Percentiles rank a stretch among this genome's conserved stretches.
Evolutionary conservation across 2,797 vertebrate genomes (phyloP).

Genomic region (Parambassis ranga): DNA sequence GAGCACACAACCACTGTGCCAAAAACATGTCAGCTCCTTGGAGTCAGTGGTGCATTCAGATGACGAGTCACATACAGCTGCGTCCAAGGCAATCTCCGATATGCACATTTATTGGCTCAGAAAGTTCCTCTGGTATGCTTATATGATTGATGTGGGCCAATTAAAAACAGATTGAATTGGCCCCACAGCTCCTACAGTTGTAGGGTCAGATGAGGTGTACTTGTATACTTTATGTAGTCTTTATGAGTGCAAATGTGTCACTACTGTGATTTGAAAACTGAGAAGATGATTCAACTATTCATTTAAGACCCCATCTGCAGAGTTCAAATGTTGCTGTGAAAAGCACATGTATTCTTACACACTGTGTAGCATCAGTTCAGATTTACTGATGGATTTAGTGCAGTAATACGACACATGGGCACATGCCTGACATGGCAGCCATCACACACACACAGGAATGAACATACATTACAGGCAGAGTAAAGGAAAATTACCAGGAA

Average conservation of each 20-base stretch:
- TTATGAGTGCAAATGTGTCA: not conserved
- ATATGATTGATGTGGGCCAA: constrained; percentile 10
- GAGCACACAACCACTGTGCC: not conserved
- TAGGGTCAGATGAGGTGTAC: not conserved
- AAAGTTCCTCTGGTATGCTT: not conserved
- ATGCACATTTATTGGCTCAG: not conserved
- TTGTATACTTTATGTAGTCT: not conserved
- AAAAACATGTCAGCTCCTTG: constrained; percentile 34
- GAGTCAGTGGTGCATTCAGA: constrained; percentile 23
- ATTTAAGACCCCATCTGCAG: too few relatives aligned
- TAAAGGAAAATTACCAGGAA: too few relatives aligned
- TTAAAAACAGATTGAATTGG: constrained; percentile 22
- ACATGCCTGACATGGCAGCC: too few relatives aligned
- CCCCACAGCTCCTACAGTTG: constrained; percentile 2
- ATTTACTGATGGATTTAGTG: too few relatives aligned
- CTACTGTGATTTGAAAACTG: too few relatives aligned
- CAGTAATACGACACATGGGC: too few relatives aligned
- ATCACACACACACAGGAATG: too few relatives aligned
- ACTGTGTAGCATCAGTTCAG: too few relatives aligned
- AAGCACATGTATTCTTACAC: too few relatives aligned
- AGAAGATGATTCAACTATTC: too few relatives aligned
- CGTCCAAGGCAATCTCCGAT: constrained; percentile 6
- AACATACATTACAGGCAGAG: too few relatives aligned
- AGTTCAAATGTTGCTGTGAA: too few relatives aligned
- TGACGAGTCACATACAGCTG: constrained; percentile 40